Percentiles rank a stretch among this genome's conserved stretches.
Evolutionary conservation across 2,888 invertebrate species (phyloP).

Genomic region (Dryococelus australis): DNA sequence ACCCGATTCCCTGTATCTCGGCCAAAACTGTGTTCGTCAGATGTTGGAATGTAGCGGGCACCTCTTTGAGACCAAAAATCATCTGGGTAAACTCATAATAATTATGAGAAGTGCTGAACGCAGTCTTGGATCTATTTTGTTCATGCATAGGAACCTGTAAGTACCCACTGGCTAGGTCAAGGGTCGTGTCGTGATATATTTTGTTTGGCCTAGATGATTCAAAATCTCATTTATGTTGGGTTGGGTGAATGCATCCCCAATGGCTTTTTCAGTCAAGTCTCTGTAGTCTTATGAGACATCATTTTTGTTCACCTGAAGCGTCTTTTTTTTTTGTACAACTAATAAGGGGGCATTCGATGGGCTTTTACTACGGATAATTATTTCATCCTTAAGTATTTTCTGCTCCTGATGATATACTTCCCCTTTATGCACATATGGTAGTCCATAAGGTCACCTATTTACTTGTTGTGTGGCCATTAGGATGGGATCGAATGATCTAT

Average conservation of each 20-base stretch:
- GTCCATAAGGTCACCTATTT: neutral
- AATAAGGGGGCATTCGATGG: neutral
- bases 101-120: slow-evolving; percentile 6
- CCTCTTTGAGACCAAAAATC: neutral
- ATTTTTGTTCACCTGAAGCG: neutral
- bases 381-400: too few relatives aligned
- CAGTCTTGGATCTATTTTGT: slow-evolving; percentile 31
- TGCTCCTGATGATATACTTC: too few relatives aligned
- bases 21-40: slow-evolving; percentile 24
- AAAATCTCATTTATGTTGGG: slow-evolving; percentile 26
- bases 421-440: neutral
- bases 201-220: neutral
- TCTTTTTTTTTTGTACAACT: neutral
- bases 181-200: slow-evolving; percentile 26
- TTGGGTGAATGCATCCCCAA: neutral
- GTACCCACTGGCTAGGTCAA: too few relatives aligned
- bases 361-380: too few relatives aligned
- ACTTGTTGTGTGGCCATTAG: neutral
- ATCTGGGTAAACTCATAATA: slow-evolving; percentile 20
- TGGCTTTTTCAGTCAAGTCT: too few relatives aligned
- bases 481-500: neutral
- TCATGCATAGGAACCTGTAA: neutral
- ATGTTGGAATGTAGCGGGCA: slow-evolving; percentile 27
- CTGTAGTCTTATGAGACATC: too few relatives aligned
- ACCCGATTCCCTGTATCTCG: neutral